Evolutionary conservation across 1,140 invertebrate genomes (phyloP).

Genomic region (Temnothorax curvispinosus): DNA sequence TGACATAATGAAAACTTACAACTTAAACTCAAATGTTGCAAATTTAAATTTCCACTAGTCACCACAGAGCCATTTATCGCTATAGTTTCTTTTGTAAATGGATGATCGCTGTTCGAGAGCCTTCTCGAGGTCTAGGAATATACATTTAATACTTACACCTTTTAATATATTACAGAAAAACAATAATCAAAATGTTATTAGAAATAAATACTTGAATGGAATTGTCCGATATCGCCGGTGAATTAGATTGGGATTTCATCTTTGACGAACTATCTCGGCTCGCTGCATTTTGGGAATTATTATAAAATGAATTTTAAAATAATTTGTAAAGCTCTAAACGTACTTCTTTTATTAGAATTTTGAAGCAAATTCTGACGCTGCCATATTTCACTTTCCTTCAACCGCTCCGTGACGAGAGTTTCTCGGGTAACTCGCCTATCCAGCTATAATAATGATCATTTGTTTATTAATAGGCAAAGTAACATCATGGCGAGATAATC

Average conservation of each 20-base stretch:
- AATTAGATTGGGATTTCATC: neutral
- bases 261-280: neutral
- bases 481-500: neutral
- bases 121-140: slow-evolving; percentile 12
- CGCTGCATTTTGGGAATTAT: neutral
- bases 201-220: neutral
- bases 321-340: neutral
- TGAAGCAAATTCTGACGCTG: neutral
- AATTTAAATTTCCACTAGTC: slow-evolving; percentile 76
- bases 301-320: neutral
- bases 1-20: slow-evolving; percentile 69
- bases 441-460: slow-evolving; percentile 20
- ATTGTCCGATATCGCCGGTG: neutral
- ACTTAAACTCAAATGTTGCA: slow-evolving; percentile 78
- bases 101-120: slow-evolving; percentile 61
- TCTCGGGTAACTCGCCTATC: neutral
- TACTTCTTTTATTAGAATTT: slow-evolving; percentile 47
- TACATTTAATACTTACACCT: neutral
- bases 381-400: neutral
- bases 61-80: slow-evolving; percentile 67
- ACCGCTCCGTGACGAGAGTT: neutral
- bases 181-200: neutral
- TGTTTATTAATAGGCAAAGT: neutral
- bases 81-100: slow-evolving; percentile 72
- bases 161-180: neutral